These are phyloP conservation scores for Macheiramphus alcinus DNA, from an alignment of 2,113 vertebrate genomes.

Conservation along the genomic window DNA sequence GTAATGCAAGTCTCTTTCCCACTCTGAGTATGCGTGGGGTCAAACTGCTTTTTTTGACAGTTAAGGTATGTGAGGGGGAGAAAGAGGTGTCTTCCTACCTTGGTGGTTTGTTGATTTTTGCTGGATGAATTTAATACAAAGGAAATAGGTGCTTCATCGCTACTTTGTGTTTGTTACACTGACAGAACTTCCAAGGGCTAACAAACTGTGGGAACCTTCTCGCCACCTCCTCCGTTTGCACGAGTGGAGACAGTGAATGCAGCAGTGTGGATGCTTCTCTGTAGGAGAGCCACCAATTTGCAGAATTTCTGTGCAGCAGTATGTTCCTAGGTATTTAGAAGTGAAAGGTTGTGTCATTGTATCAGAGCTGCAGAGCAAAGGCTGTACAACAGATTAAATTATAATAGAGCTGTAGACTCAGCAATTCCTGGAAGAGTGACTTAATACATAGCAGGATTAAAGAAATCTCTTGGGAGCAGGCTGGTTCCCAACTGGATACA, in stretches of 20 bases:
- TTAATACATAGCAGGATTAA: background rate
- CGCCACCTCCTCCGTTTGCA: background rate
- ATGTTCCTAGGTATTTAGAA: background rate
- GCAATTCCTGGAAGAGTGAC: background rate
- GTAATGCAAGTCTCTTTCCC: background rate
- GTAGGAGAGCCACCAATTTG: background rate
- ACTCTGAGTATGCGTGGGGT: background rate
- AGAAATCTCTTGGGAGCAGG: background rate
- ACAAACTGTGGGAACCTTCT: background rate
- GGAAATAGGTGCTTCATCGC: background rate
- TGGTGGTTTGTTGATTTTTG: background rate
- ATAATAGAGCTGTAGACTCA: background rate
- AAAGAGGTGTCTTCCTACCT: background rate
- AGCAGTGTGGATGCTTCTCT: background rate
- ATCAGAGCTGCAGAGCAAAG: background rate
- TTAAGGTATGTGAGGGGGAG: background rate
- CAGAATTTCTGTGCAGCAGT: background rate
- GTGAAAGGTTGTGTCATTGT: background rate
- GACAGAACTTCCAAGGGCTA: background rate
- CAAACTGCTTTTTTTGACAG: background rate
- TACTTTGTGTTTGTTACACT: background rate
- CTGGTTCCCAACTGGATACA: background rate
- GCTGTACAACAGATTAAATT: background rate
- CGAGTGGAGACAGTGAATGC: background rate
- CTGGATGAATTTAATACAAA: background rate